Percentiles rank a stretch among this genome's conserved stretches.
Evolutionary conservation across 53 echinoderm and acorn worm species (phyloP).

Genomic region (Astropecten irregularis): DNA sequence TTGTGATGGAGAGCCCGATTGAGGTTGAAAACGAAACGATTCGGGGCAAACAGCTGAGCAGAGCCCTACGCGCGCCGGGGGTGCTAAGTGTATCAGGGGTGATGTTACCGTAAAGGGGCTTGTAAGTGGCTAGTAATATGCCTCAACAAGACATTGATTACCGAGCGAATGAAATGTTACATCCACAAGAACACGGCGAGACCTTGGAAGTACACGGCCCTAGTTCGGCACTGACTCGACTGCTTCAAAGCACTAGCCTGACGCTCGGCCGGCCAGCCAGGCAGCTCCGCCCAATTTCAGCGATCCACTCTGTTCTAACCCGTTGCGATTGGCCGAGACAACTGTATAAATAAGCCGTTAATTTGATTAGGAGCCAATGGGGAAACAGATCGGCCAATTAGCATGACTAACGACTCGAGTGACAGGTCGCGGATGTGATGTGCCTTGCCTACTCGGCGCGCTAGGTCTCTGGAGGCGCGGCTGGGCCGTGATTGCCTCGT

Average conservation of each 20-base stretch:
- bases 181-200: slow-evolving; percentile 3
- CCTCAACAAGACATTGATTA: slow-evolving; percentile 61
- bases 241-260: neutral
- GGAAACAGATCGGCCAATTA: slow-evolving; percentile 92
- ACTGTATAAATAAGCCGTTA: slow-evolving; percentile 70
- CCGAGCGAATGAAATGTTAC: slow-evolving; percentile 38
- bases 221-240: neutral
- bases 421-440: slow-evolving; percentile 81
- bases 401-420: slow-evolving; percentile 90
- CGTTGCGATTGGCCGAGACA: slow-evolving; percentile 74
- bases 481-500: slow-evolving; percentile 72
- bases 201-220: neutral
- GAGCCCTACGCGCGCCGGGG: slow-evolving; percentile 22
- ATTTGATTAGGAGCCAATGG: slow-evolving; percentile 90
- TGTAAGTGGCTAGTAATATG: slow-evolving; percentile 33
- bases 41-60: slow-evolving; percentile 39
- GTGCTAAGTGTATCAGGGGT: neutral
- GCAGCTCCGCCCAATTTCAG: slow-evolving; percentile 32
- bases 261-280: neutral
- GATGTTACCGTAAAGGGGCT: slow-evolving; percentile 1
- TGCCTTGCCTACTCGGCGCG: slow-evolving; percentile 39
- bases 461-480: slow-evolving; percentile 55
- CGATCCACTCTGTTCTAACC: slow-evolving; percentile 3
- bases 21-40: too few relatives aligned
- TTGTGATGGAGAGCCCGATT: slow-evolving; percentile 17